These are phyloP conservation scores for Rhingia rostrata DNA, from an alignment of 2,888 invertebrate species.

Conservation along the genomic window DNA sequence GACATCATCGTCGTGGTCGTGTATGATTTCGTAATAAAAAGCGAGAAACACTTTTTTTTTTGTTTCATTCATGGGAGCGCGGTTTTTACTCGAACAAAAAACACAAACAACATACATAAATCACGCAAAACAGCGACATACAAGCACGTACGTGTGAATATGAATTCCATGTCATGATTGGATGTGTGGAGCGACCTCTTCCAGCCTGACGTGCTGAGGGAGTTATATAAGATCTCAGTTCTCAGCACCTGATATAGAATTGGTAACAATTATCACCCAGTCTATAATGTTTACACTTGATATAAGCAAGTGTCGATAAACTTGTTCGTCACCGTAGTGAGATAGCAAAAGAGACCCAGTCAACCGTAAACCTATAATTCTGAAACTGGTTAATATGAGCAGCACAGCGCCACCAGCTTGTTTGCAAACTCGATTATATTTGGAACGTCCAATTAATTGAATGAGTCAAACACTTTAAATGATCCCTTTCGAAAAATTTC, in stretches of 20 bases:
- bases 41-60: slow-evolving; percentile 23
- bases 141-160: not conserved
- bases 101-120: not conserved
- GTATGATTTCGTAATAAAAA: slow-evolving; percentile 50
- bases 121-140: not conserved
- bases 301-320: slow-evolving; percentile 69
- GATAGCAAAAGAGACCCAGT: slow-evolving; percentile 27
- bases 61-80: slow-evolving; percentile 53
- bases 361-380: slow-evolving; percentile 52
- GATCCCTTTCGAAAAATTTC: slow-evolving; percentile 30
- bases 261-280: slow-evolving; percentile 53
- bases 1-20: slow-evolving; percentile 60
- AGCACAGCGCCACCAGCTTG: slow-evolving; percentile 11
- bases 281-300: slow-evolving; percentile 63
- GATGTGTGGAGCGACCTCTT: not conserved
- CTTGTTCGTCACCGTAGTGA: slow-evolving; percentile 55
- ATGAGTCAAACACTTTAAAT: not conserved
- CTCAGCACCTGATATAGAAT: slow-evolving; percentile 60
- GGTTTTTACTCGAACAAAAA: slow-evolving; percentile 48
- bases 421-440: slow-evolving; percentile 33
- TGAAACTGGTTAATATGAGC: slow-evolving; percentile 59
- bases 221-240: slow-evolving; percentile 49
- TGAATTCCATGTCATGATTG: slow-evolving; percentile 3
- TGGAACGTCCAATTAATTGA: slow-evolving; percentile 25
- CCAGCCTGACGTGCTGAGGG: not conserved